Evolutionary conservation across 2,113 vertebrate genomes (phyloP), one percentile per base, ranked within the genome.

Genomic region (Hippocampus barbouri): DNA sequence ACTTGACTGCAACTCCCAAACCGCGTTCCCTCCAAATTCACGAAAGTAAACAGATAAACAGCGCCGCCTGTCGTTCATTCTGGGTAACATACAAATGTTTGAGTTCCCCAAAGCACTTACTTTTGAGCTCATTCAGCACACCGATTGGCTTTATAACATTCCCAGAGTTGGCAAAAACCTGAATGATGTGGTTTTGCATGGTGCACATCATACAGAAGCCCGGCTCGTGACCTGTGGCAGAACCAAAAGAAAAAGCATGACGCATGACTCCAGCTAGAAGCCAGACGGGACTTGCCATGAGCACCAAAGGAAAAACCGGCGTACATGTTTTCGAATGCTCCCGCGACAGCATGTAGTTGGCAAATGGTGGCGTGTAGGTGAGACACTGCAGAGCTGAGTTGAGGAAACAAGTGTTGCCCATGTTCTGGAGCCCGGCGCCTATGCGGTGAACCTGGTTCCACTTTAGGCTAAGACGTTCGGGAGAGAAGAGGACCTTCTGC

Each of bases 171-270:
- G 94, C 94, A 73, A 97, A 94, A 45, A 95, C 96, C 84, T 96
- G 95, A 81, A 92, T 96, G 75, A 97, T 91, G 77, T 99, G 97
- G 66, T 95, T 93, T 83, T 99, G 95, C 97, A 98, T 96, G 0
- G 93, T 96, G 70, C 97, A 98, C 96, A 99, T 96, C 96, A 98
- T 98, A 85, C 97, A 99, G 84, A 99, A 98, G 0, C 94, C 96
- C 73, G 95, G 91, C 65, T 94, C 94, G 0, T 94, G 93, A 93
- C 97, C 97, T 99, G 76, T 0, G 57, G 74, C 27, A 68, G 20
- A n/a, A 43, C 72, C n/a, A 79, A 23, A 49, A 47, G 1, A 49
- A 49, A 16, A 49, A 49, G n/a, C 23, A 66, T 45, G 41, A 73
- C 1, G 68, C 25, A 59, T 34, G 20, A 71, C 54, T 54, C 18